These are phyloP conservation scores for Euwallacea fornicatus DNA, from an alignment of 1,140 invertebrate species.

Conservation along the genomic window DNA sequence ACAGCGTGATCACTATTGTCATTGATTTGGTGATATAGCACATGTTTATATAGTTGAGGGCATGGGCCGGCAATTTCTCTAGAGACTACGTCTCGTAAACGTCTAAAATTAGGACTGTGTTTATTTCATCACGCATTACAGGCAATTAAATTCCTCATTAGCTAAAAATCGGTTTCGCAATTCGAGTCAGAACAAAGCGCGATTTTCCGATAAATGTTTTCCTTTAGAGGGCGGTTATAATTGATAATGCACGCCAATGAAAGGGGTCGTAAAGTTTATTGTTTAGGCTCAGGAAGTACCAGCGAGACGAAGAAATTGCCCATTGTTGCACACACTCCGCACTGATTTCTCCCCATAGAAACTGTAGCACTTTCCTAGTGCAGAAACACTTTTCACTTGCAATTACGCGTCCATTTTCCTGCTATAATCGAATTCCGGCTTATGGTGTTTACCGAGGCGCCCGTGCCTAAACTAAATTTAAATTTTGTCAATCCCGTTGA, in stretches of 20 bases:
- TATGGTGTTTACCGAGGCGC: conserved; percentile 12
- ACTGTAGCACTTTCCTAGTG: too few relatives aligned
- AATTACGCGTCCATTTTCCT: too few relatives aligned
- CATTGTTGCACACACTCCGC: too few relatives aligned
- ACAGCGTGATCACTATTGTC: conserved; percentile 38
- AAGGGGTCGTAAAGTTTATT: background rate
- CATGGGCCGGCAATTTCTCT: background rate
- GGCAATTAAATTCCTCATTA: background rate
- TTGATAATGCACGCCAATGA: background rate
- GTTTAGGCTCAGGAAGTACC: too few relatives aligned
- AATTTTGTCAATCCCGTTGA: conserved; percentile 31
- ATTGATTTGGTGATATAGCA: conserved; percentile 40
- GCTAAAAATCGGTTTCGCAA: background rate
- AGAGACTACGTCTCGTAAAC: background rate
- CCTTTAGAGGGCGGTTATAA: background rate
- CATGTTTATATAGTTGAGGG: conserved; percentile 16
- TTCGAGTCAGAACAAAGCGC: conserved; percentile 10
- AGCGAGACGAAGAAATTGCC: too few relatives aligned
- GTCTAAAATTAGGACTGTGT: background rate
- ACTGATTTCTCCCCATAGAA: too few relatives aligned
- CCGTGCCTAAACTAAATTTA: conserved; percentile 36
- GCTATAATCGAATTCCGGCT: conserved; percentile 6
- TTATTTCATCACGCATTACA: background rate
- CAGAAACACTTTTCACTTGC: too few relatives aligned
- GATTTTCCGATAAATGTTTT: background rate